phyloP scores from a whole-genome alignment of 2,113 vertebrate species.

The Centropus bengalensis region DNA sequence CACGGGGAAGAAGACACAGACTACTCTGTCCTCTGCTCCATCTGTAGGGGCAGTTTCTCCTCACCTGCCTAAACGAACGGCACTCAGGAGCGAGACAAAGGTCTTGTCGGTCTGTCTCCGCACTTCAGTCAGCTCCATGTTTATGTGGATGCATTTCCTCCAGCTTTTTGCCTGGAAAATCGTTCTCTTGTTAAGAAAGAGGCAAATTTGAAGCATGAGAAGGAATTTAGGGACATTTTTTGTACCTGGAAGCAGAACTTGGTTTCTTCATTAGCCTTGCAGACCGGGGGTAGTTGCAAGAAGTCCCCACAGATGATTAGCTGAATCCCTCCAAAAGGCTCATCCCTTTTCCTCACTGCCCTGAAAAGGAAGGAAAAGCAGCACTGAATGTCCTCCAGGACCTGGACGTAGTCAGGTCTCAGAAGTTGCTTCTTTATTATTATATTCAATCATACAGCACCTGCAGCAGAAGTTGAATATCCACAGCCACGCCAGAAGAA shows the following conservation, averaged over 20 bases:
- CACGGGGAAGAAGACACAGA: neutral
- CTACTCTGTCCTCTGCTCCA: neutral
- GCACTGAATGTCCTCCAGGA: neutral
- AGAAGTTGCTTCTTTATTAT: neutral
- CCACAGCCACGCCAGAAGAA: neutral
- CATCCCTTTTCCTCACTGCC: conserved; percentile 83
- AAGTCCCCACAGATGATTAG: conserved; percentile 96
- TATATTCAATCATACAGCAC: neutral
- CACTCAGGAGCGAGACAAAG: conserved; percentile 91
- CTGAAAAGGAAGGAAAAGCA: conserved; percentile 60
- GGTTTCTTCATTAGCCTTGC: conserved; percentile 83
- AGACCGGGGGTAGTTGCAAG: conserved; percentile 93
- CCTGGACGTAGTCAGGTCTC: neutral
- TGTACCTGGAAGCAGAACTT: conserved; percentile 94
- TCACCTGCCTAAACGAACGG: conserved; percentile 91
- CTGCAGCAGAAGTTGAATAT: neutral
- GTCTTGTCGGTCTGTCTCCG: conserved; percentile 88
- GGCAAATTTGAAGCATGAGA: neutral
- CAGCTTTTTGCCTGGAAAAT: conserved; percentile 88
- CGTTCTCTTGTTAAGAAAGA: neutral
- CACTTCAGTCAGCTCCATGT: conserved; percentile 92
- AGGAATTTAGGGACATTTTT: neutral
- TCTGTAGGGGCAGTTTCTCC: neutral
- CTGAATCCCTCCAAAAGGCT: conserved; percentile 96
- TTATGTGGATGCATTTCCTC: conserved; percentile 90